Evolutionary conservation across 2,797 vertebrate genomes (phyloP).

Genomic region (Anguilla pacifica): DNA sequence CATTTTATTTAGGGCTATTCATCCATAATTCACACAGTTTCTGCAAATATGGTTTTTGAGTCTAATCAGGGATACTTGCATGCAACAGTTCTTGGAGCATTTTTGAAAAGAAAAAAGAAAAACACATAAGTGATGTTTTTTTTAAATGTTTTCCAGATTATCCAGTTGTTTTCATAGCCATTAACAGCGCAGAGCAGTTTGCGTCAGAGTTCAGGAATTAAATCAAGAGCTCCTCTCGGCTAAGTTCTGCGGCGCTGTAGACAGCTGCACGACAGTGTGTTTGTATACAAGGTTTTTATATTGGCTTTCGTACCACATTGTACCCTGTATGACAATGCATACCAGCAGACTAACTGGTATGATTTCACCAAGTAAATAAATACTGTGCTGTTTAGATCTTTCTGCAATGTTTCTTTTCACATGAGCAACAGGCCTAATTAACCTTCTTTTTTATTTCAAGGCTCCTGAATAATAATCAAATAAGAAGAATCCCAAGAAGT

Average conservation of each 20-base stretch:
- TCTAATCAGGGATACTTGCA: background rate
- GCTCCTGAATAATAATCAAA: slow-evolving; percentile 97
- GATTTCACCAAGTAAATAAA: background rate
- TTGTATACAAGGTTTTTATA: slow-evolving; percentile 19
- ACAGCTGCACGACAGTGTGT: background rate
- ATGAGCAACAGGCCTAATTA: slow-evolving; percentile 24
- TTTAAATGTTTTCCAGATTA: background rate
- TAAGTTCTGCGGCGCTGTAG: slow-evolving; percentile 17
- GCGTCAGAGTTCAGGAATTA: slow-evolving; percentile 23
- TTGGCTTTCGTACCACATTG: slow-evolving; percentile 7
- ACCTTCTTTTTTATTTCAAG: slow-evolving; percentile 63
- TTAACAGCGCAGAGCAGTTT: slow-evolving; percentile 30
- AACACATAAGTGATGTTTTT: background rate
- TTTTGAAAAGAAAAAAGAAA: background rate
- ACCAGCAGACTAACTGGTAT: background rate
- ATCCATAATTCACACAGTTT: background rate
- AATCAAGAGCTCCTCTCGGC: slow-evolving; percentile 1
- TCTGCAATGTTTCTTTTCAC: background rate
- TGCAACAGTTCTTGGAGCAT: background rate
- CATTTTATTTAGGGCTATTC: background rate
- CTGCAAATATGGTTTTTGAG: background rate
- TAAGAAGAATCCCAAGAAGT: slow-evolving; percentile 87
- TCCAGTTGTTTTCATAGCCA: background rate
- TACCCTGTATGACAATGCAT: slow-evolving; percentile 19
- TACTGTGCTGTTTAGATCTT: background rate